These are phyloP conservation scores for Agrypnus murinus DNA, from an alignment of 2,888 invertebrate genomes.

Conservation along the genomic window DNA sequence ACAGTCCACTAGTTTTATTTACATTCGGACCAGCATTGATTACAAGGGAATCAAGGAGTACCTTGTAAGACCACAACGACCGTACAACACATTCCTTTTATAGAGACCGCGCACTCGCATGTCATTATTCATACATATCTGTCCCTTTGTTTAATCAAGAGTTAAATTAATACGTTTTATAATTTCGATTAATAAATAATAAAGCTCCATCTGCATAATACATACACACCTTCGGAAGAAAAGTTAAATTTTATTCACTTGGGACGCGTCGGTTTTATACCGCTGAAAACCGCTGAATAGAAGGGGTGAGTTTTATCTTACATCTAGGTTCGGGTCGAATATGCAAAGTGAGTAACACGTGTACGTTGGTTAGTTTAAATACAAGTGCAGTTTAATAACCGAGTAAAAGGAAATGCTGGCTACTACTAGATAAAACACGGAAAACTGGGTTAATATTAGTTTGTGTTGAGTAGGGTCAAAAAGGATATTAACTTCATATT, in stretches of 20 bases:
- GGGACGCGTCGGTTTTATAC: slow-evolving; percentile 8
- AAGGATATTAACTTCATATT: too few relatives aligned
- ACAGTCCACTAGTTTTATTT: too few relatives aligned
- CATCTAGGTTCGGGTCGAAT: slow-evolving; percentile 36
- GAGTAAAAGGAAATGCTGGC: slow-evolving; percentile 3
- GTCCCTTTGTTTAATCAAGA: slow-evolving; percentile 27
- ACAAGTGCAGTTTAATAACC: background rate
- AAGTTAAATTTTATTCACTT: background rate
- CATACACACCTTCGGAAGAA: background rate
- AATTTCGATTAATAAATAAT: slow-evolving; percentile 1
- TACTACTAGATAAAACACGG: background rate
- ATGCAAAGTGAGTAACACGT: slow-evolving; percentile 33
- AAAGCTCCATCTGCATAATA: slow-evolving; percentile 1
- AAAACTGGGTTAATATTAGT: slow-evolving; percentile 14
- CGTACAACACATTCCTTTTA: too few relatives aligned
- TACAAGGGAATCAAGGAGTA: too few relatives aligned
- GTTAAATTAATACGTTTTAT: background rate
- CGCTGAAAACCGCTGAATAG: slow-evolving; percentile 18
- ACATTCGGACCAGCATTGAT: too few relatives aligned
- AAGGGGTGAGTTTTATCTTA: slow-evolving; percentile 34
- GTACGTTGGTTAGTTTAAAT: slow-evolving; percentile 8
- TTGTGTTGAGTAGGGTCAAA: background rate
- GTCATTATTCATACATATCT: slow-evolving; percentile 20
- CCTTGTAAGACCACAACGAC: too few relatives aligned
- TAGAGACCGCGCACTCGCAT: slow-evolving; percentile 13